Percentiles rank a stretch among this genome's conserved stretches.
Evolutionary conservation across 2,797 vertebrate species (phyloP).

Genomic region (Sebastes paucispinis): DNA sequence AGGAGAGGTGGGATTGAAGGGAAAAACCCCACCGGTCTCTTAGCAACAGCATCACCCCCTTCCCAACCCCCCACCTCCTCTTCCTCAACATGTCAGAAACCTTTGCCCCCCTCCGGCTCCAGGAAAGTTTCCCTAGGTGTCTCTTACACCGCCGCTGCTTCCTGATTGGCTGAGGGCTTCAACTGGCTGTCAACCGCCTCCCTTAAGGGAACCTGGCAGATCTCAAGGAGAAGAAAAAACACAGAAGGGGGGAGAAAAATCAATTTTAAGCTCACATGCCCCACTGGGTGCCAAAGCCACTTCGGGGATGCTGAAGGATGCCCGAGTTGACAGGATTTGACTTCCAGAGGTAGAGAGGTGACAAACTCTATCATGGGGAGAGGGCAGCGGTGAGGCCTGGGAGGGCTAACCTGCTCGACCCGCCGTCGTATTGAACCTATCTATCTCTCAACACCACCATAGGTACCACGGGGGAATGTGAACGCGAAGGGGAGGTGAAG

Average conservation of each 20-base stretch:
- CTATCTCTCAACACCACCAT: constrained; percentile 90
- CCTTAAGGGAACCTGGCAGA: constrained; percentile 95
- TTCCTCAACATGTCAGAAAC: constrained; percentile 78
- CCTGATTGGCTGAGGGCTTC: constrained; percentile 84
- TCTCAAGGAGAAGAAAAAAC: constrained; percentile 76
- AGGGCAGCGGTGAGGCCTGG: constrained; percentile 69
- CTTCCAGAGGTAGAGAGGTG: constrained; percentile 98
- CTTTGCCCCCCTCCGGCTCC: constrained; percentile 80
- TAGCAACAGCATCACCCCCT: constrained; percentile 81
- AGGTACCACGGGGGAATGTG: constrained; percentile 80
- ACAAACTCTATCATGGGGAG: constrained; percentile 95
- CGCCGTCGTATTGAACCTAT: constrained; percentile 90
- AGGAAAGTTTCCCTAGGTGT: constrained; percentile 87
- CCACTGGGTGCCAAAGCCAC: constrained; percentile 95
- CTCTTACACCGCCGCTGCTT: constrained; percentile 83
- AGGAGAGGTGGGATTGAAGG: constrained; percentile 70
- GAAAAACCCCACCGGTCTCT: constrained; percentile 73
- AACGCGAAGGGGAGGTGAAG: constrained; percentile 75
- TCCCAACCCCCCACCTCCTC: neutral
- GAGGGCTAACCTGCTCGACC: constrained; percentile 93
- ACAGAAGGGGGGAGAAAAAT: constrained; percentile 75
- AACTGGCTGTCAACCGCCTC: constrained; percentile 89
- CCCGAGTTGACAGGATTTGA: constrained; percentile 95
- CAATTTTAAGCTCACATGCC: constrained; percentile 97
- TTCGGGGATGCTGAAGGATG: constrained; percentile 93